These are phyloP conservation scores for Andrena cerasifolii DNA, from an alignment of 1,140 invertebrate genomes.

Conservation along the genomic window DNA sequence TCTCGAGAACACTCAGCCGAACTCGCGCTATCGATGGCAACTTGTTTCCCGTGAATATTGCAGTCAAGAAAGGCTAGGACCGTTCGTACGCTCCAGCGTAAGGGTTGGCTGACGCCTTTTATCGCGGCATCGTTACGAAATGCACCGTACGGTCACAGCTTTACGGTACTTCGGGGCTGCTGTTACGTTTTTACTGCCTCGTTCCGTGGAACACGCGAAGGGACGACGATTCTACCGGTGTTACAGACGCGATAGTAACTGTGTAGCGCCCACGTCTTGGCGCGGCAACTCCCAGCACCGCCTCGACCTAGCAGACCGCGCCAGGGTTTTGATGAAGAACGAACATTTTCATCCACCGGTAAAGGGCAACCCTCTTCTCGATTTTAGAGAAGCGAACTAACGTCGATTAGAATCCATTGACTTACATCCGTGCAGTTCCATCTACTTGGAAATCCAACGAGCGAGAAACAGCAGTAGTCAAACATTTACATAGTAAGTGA, in stretches of 20 bases:
- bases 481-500: not conserved
- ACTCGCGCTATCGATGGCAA: slow-evolving; percentile 17
- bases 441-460: not conserved
- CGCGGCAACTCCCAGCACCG: slow-evolving; percentile 19
- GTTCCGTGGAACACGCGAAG: slow-evolving; percentile 73
- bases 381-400: not conserved
- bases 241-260: slow-evolving; percentile 54
- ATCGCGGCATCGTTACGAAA: slow-evolving; percentile 78
- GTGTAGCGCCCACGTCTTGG: slow-evolving; percentile 38
- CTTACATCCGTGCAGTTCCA: too few relatives aligned
- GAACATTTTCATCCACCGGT: not conserved
- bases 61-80: slow-evolving; percentile 6
- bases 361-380: not conserved
- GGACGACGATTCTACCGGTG: slow-evolving; percentile 71
- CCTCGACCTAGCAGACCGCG: not conserved
- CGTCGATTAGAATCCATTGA: too few relatives aligned
- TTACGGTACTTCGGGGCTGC: slow-evolving; percentile 81
- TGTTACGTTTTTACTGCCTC: slow-evolving; percentile 82
- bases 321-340: slow-evolving; percentile 18
- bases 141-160: slow-evolving; percentile 80
- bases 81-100: slow-evolving; percentile 1
- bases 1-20: not conserved
- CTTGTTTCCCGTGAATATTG: slow-evolving; percentile 36
- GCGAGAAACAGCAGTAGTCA: not conserved
- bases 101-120: slow-evolving; percentile 67